Base-by-base conservation (phyloP, 2,888 invertebrate species). In the Junonia oenone region DNA sequence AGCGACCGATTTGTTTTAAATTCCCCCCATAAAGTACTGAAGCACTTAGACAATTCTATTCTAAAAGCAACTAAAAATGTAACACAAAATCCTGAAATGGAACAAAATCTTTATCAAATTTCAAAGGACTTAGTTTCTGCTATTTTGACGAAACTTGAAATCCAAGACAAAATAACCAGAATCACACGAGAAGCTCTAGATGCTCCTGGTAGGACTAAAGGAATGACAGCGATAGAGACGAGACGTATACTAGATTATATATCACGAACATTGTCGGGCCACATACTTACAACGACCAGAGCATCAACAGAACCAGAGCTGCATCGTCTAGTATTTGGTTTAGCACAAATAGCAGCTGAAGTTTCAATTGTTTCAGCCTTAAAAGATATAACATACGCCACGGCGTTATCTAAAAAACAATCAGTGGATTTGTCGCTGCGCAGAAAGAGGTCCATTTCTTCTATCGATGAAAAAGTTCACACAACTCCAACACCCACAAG, bases 301-400 rank as follows among this genome's bases (percentile, higher is more conserved):
- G 73, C 80, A 29, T 86, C 89, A 0, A 85, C 90, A n/a, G 90
- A 90, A 67, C 85, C 88, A 17, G 89, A 89, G 67, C 68, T 90
- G 5, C 90, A 90, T 71, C 77, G 89, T 11, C 67, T 90, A 33
- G 88, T 90, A 5, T 90, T 88, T 61, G 90, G 90, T 5, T 69
- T 90, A 63, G 81, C 84, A n/a, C 89, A 88, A 76, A 87, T 90
- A 59, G 82, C 90, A 40, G 87, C 90, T 40, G 90, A 90, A 69
- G 76, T 87, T 8, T 87, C 90, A 0, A 89, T 90, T 57, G 81
- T 90, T 2, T 82, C 90, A 19, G 88, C 89, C 17, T 68, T 90
- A 53, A 89, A 88, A 68, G 90, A 90, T 61, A 83, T 81, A 5
- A 90, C 89, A 6, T 90, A 88, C 59, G 76, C 89, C 9, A 67